Evolutionary conservation across 2,888 invertebrate species (phyloP), one percentile per base, ranked within the genome.

Genomic region (Epirrhoe alternata): DNA sequence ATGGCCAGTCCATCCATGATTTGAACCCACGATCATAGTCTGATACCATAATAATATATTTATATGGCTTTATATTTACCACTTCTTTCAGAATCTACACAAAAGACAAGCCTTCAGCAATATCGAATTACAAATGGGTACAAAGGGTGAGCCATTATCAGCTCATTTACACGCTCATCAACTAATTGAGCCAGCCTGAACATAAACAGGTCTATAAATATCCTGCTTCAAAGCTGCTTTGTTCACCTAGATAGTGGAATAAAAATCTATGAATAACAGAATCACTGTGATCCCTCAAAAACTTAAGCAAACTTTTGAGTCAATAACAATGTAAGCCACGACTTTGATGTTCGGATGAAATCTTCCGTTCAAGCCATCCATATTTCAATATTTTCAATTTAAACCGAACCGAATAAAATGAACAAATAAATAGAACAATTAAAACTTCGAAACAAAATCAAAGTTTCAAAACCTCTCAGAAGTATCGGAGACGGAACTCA

Each of bases 131-230:
- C 71, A 30, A 60, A 38, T 38, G 38, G 12, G 38, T 38, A 38
- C 38, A 42, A 61, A 50, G 33, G 57, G 38, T 70, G 55, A 16
- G 54, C 66, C 71, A 72, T 74, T 74, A 74, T 55, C 58, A 65
- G 49, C 65, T 68, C 74, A 68, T 72, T 70, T 66, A 60, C 64
- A 63, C 66, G 53, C 52, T 61, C 63, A 60, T 30, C 57, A 57
- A 33, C 51, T 63, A 57, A 63, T 63, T 62, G 51, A 24, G 33
- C 45, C n/a, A 7, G 24, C 47, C 10, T 12, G 14, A 24, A 61
- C 45, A 49, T 45, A 42, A 6, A 17, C 10, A 49, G 51, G 14
- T 14, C 47, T 47, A 47, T 16, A 16, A 47, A 47, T 16, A 47
- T 1, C 47, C 47, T 14, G 10, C 10, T n/a, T 14, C 14, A 42